These are phyloP conservation scores for Python bivittatus DNA, from an alignment of 2,113 vertebrate genomes.

Conservation along the genomic window DNA sequence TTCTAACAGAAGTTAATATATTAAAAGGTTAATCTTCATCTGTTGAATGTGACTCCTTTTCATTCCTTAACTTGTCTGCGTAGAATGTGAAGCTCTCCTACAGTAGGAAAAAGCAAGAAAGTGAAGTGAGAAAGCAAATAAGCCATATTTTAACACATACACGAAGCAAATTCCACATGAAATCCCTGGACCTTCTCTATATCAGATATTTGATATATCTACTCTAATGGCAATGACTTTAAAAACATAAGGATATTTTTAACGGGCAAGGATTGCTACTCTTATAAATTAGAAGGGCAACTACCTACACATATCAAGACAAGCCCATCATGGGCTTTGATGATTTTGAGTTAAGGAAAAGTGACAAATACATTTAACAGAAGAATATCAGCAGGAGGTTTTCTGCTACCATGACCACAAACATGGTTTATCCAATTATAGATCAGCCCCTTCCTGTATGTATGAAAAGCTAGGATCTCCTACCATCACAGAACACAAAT, in stretches of 20 bases:
- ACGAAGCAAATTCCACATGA: slow-evolving; percentile 31
- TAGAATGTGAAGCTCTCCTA: slow-evolving; percentile 88
- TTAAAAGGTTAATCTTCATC: slow-evolving; percentile 36
- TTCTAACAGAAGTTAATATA: slow-evolving; percentile 48
- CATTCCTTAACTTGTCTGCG: slow-evolving; percentile 73
- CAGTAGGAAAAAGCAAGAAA: slow-evolving; percentile 38
- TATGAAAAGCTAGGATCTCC: background rate
- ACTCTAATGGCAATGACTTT: background rate
- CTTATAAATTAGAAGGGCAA: no score
- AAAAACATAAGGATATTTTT: background rate
- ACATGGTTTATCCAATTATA: background rate
- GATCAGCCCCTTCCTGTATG: background rate
- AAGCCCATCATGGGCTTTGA: background rate
- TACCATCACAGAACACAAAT: background rate
- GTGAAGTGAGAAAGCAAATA: slow-evolving; percentile 7
- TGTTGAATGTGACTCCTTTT: slow-evolving; percentile 41
- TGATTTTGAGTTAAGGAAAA: background rate
- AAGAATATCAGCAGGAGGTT: background rate
- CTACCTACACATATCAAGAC: background rate
- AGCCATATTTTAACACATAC: slow-evolving; percentile 36
- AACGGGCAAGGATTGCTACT: background rate
- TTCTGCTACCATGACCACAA: background rate
- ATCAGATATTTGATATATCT: slow-evolving; percentile 2
- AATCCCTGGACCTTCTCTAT: background rate
- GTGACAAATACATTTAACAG: background rate